Percentiles rank a stretch among this genome's conserved stretches.
Conservation (phyloP, 2,797 vertebrate species). For the Tiaroga cobitis region DNA sequence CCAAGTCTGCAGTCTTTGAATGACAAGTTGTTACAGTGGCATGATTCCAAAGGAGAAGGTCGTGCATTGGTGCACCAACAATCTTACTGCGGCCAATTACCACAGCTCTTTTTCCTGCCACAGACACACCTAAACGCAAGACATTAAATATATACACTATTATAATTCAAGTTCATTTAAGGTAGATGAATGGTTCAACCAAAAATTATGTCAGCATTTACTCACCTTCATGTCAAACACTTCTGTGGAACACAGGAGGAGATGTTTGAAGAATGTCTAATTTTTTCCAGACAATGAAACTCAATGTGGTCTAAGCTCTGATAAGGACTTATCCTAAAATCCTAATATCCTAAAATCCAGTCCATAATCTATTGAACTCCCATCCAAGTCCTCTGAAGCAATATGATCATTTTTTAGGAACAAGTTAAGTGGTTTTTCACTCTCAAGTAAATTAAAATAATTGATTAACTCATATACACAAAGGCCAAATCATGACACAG, state of each 20-base stretch:
- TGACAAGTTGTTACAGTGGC: slow-evolving; percentile 98
- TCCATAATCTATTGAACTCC: too few species aligned
- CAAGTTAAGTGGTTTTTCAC: too few species aligned
- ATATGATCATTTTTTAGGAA: too few species aligned
- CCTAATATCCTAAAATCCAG: too few species aligned
- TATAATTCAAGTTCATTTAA: background rate
- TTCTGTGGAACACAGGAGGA: background rate
- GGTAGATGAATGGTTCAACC: background rate
- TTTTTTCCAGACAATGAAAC: background rate
- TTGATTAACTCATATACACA: background rate
- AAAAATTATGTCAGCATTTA: background rate
- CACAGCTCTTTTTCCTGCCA: slow-evolving; percentile 90
- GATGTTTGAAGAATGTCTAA: background rate
- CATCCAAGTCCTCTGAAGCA: too few species aligned
- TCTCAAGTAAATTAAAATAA: too few species aligned
- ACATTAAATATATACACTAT: background rate
- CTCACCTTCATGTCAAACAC: background rate
- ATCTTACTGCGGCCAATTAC: slow-evolving; percentile 98
- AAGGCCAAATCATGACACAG: background rate
- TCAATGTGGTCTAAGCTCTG: background rate
- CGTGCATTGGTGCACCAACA: slow-evolving; percentile 96
- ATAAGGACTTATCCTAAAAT: too few species aligned
- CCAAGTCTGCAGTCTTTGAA: slow-evolving; percentile 88
- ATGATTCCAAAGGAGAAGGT: slow-evolving; percentile 94
- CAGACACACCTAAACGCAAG: slow-evolving; percentile 80